Percentiles rank a stretch among this genome's conserved stretches.
phyloP scores from a whole-genome alignment of 2,797 vertebrate species.

The Bradypodion ventrale region DNA sequence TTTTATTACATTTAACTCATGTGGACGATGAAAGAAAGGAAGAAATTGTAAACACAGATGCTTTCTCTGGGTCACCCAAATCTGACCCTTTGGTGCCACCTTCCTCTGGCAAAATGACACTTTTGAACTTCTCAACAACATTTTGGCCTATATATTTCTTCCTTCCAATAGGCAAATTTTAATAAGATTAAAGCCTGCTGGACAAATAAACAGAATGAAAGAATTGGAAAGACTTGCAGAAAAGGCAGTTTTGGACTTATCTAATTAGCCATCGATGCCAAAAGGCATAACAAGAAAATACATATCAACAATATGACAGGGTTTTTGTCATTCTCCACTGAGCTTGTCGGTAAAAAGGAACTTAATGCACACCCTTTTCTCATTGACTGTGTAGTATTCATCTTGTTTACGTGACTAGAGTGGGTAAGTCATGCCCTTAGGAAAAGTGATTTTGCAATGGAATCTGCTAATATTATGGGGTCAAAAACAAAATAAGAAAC shows the following conservation, averaged over 20 bases:
- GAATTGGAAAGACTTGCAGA: conserved; percentile 62
- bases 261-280: conserved; percentile 62
- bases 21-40: not conserved
- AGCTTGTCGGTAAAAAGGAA: conserved; percentile 59
- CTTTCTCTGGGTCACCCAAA: conserved; percentile 4
- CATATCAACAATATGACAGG: conserved; percentile 42
- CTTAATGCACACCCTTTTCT: conserved; percentile 45
- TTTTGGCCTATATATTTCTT: conserved; percentile 38
- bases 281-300: conserved; percentile 64
- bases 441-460: conserved; percentile 42
- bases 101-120: conserved; percentile 45
- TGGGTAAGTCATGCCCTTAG: conserved; percentile 47
- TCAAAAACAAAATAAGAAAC: not conserved
- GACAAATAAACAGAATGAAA: conserved; percentile 63
- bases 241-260: conserved; percentile 59
- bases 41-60: not conserved
- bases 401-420: conserved; percentile 37
- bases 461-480: conserved; percentile 38
- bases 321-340: conserved; percentile 48
- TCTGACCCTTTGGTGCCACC: conserved; percentile 22
- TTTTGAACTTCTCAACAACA: conserved; percentile 55
- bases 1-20: conserved; percentile 1
- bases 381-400: conserved; percentile 23
- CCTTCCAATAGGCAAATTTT: conserved; percentile 49
- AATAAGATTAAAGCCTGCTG: conserved; percentile 60